Conservation (phyloP, 64 coral and sea anemone genomes). For the Montipora capricornis region DNA sequence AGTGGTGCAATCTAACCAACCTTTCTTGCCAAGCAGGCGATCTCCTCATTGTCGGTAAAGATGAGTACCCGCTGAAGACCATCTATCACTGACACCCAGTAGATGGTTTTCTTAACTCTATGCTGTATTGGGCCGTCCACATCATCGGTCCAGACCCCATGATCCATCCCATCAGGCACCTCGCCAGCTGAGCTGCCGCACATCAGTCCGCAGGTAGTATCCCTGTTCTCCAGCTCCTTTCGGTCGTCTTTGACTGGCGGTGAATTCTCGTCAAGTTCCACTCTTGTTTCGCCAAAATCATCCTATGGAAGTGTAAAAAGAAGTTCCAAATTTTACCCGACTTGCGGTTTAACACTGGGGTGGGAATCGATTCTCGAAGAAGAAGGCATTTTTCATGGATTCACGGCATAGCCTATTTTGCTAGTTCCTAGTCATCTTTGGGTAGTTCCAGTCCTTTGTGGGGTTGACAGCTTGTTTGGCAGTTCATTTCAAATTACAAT, state of each 20-base stretch:
- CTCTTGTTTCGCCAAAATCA: conserved; percentile 48
- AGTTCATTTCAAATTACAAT: too few species aligned
- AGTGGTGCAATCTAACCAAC: background rate
- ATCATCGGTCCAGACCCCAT: conserved; percentile 40
- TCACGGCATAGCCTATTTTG: too few species aligned
- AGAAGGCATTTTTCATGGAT: too few species aligned
- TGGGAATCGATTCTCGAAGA: too few species aligned
- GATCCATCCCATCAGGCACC: conserved; percentile 28
- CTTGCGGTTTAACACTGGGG: too few species aligned
- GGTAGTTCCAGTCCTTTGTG: too few species aligned
- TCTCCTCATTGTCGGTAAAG: conserved; percentile 79
- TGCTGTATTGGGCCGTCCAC: conserved; percentile 64
- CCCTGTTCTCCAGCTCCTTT: conserved; percentile 27
- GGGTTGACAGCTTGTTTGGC: too few species aligned
- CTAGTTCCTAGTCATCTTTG: too few species aligned
- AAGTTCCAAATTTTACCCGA: background rate
- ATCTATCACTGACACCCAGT: conserved; percentile 88
- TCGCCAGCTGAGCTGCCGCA: conserved; percentile 19
- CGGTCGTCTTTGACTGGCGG: conserved; percentile 49
- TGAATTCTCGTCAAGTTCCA: conserved; percentile 57
- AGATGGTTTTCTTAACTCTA: conserved; percentile 67
- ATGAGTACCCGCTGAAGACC: conserved; percentile 84
- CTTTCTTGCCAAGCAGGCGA: conserved; percentile 65
- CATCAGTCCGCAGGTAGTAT: background rate
- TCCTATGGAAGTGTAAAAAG: conserved; percentile 54